Evolutionary conservation across 2,113 vertebrate species (phyloP).

Genomic region (Lampris megalopsis): DNA sequence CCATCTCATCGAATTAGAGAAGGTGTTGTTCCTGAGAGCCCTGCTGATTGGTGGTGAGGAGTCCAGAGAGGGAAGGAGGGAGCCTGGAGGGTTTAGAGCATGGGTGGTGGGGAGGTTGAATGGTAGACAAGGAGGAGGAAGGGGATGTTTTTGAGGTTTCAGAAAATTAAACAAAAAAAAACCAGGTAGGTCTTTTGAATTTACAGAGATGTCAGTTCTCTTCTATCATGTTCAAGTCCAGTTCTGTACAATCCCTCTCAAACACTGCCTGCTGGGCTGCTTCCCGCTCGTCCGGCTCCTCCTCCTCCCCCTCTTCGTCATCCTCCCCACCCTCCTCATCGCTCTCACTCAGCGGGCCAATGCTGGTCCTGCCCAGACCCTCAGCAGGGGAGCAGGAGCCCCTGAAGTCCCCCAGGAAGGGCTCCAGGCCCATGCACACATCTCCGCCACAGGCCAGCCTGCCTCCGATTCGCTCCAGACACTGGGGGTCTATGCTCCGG

Average conservation of each 20-base stretch:
- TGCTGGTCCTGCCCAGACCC: conserved; percentile 84
- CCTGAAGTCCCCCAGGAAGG: conserved; percentile 81
- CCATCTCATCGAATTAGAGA: conserved; percentile 72
- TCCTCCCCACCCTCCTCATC: conserved; percentile 87
- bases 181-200: conserved; percentile 70
- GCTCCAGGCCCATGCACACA: conserved; percentile 78
- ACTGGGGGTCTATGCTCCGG: conserved; percentile 82
- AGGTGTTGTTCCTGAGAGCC: conserved; percentile 85
- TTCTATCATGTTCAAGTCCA: conserved; percentile 90
- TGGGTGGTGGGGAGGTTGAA: neutral
- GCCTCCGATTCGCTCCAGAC: conserved; percentile 80
- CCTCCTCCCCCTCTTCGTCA: conserved; percentile 78
- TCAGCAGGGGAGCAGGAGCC: conserved; percentile 86
- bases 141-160: conserved; percentile 23
- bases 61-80: conserved; percentile 56
- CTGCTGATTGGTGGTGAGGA: conserved; percentile 74
- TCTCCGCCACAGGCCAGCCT: conserved; percentile 78
- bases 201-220: conserved; percentile 86
- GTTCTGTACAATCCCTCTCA: conserved; percentile 90
- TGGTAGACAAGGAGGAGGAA: conserved; percentile 35
- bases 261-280: conserved; percentile 88
- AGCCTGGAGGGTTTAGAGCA: conserved; percentile 52
- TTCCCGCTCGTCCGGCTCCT: conserved; percentile 73
- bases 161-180: conserved; percentile 43
- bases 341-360: conserved; percentile 91